Evolutionary conservation across 37 sponge, comb jelly and placozoan genomes (phyloP).

Genomic region (Beroe forskalii): DNA sequence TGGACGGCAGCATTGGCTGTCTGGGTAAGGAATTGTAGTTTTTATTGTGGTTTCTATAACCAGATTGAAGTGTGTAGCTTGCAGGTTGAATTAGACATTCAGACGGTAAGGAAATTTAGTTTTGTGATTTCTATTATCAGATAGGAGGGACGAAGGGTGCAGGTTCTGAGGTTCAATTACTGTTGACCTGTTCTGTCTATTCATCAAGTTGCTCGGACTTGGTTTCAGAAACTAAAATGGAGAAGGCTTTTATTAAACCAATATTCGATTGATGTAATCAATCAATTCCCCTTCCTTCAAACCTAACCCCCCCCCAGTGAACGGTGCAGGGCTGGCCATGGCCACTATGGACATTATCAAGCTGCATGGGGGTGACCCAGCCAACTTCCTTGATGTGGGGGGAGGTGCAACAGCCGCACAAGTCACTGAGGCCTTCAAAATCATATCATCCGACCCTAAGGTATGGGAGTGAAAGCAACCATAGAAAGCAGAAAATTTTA

Average conservation of each 20-base stretch:
- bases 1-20: constrained; percentile 92
- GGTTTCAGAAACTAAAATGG: too few relatives aligned
- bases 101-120: too few relatives aligned
- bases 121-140: too few relatives aligned
- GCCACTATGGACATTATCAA: constrained; percentile 96
- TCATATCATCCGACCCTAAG: constrained; percentile 71
- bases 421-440: constrained; percentile 82
- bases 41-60: background rate
- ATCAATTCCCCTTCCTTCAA: too few relatives aligned
- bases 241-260: too few relatives aligned
- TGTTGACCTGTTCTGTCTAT: too few relatives aligned
- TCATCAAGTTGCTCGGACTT: too few relatives aligned
- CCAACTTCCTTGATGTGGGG: constrained; percentile 95
- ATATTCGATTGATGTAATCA: too few relatives aligned
- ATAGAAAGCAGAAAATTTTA: constrained; percentile 68
- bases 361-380: constrained; percentile 84
- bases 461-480: constrained; percentile 74
- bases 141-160: too few relatives aligned
- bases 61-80: background rate
- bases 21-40: constrained; percentile 71
- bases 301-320: constrained; percentile 71
- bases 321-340: constrained; percentile 97
- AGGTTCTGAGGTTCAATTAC: too few relatives aligned
- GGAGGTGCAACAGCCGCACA: constrained; percentile 82
- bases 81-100: too few relatives aligned